These are phyloP conservation scores for Alethe diademata DNA, from an alignment of 2,113 vertebrate species.

Conservation along the genomic window DNA sequence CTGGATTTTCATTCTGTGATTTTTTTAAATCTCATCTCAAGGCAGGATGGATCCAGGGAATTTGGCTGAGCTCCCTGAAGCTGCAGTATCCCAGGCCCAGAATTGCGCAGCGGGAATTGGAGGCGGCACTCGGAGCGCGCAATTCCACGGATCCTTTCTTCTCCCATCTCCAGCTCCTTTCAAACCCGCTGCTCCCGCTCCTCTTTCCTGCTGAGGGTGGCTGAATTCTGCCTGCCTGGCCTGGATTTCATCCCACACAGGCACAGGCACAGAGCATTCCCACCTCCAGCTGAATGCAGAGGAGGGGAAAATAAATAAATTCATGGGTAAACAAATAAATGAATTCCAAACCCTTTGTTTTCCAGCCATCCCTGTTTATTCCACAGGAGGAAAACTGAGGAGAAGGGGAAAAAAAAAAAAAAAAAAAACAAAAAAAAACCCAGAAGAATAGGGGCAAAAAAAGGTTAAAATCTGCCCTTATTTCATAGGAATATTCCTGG, in stretches of 20 bases:
- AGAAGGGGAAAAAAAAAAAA: too few relatives aligned
- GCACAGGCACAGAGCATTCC: not conserved
- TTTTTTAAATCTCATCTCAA: fast-evolving
- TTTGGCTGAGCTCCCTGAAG: not conserved
- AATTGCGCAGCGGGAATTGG: not conserved
- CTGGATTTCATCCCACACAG: constrained; percentile 39
- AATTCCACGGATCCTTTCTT: not conserved
- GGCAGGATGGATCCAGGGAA: not conserved
- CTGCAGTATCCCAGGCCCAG: not conserved
- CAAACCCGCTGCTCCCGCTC: constrained; percentile 41
- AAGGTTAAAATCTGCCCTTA: not conserved
- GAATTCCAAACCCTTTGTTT: not conserved
- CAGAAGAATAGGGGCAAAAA: not conserved
- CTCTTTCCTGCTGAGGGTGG: constrained; percentile 53
- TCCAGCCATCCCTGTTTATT: not conserved
- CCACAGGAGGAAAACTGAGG: not conserved
- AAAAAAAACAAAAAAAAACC: too few relatives aligned
- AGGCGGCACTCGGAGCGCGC: not conserved
- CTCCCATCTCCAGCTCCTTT: constrained; percentile 11
- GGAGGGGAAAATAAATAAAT: not conserved
- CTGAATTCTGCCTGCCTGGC: constrained; percentile 49
- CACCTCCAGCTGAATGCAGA: not conserved
- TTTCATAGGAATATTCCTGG: not conserved
- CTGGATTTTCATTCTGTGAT: fast-evolving
- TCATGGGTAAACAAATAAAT: not conserved